Conservation (phyloP, 2,113 vertebrate species). For the Agelaius tricolor region DNA sequence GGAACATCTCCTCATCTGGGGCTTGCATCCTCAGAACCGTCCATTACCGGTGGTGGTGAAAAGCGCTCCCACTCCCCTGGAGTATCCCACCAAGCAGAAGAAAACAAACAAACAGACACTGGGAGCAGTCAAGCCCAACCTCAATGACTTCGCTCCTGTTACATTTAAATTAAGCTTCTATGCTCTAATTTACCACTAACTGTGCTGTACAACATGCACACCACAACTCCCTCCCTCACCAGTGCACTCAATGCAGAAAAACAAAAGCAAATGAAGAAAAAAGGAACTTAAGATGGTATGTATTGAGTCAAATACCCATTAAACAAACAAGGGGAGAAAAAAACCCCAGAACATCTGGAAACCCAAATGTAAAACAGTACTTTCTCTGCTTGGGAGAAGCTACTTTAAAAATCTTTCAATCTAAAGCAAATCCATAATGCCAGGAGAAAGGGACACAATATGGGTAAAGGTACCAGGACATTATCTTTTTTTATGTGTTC, state of each 20-base stretch:
- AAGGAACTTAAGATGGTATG: fast-evolving
- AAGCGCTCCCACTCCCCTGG: background rate
- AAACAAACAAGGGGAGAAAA: background rate
- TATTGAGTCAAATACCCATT: background rate
- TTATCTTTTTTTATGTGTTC: background rate
- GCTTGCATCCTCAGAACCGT: background rate
- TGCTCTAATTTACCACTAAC: background rate
- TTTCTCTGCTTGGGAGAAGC: background rate
- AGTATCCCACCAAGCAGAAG: background rate
- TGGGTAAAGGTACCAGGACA: background rate
- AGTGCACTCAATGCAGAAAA: background rate
- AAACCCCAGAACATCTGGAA: background rate
- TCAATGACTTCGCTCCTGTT: background rate
- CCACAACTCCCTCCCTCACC: background rate
- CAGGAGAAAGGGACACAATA: background rate
- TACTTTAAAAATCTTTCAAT: background rate
- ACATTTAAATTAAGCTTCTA: background rate
- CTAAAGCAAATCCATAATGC: background rate
- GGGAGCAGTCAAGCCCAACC: background rate
- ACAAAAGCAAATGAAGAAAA: background rate
- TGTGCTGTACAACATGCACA: background rate
- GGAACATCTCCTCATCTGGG: background rate
- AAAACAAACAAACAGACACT: background rate
- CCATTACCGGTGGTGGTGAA: background rate
- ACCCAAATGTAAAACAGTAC: background rate